Conservation (phyloP, 2,113 vertebrate species). For the Sisor rabdophorus region DNA sequence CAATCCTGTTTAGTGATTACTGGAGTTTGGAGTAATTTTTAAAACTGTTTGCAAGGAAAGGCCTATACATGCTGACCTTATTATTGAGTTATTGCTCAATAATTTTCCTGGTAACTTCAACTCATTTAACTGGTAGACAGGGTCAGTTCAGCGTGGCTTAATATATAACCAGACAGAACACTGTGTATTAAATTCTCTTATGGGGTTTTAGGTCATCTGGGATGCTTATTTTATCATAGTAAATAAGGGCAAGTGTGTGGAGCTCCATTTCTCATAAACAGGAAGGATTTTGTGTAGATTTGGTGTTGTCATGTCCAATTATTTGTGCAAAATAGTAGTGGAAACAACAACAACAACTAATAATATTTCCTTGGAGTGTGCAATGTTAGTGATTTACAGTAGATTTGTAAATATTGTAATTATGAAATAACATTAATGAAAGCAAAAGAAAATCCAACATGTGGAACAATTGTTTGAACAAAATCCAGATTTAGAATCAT, state of each 20-base stretch:
- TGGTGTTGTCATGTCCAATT: neutral
- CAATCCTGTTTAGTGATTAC: neutral
- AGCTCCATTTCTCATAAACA: slow-evolving; percentile 5
- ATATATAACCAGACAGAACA: slow-evolving; percentile 15
- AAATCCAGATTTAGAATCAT: slow-evolving; percentile 40
- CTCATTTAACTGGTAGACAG: slow-evolving; percentile 22
- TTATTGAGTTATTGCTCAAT: slow-evolving; percentile 32
- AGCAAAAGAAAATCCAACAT: neutral
- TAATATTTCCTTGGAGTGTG: neutral
- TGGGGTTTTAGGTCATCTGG: slow-evolving; percentile 19
- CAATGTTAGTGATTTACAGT: neutral
- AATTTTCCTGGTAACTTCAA: slow-evolving; percentile 12
- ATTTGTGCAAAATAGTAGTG: neutral
- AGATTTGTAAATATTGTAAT: neutral
- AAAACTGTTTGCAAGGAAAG: neutral
- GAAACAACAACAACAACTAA: neutral
- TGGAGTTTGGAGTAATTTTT: neutral
- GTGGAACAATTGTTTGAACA: slow-evolving; percentile 32
- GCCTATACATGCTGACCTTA: slow-evolving; percentile 12
- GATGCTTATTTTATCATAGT: slow-evolving; percentile 9
- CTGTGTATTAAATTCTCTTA: slow-evolving; percentile 13
- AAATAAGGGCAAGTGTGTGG: slow-evolving; percentile 17
- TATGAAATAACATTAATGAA: neutral
- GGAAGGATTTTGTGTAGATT: neutral
- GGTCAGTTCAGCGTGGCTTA: slow-evolving; percentile 11